Base-by-base conservation (phyloP, 23 tunicate genomes). In the Phallusia fumigata region DNA sequence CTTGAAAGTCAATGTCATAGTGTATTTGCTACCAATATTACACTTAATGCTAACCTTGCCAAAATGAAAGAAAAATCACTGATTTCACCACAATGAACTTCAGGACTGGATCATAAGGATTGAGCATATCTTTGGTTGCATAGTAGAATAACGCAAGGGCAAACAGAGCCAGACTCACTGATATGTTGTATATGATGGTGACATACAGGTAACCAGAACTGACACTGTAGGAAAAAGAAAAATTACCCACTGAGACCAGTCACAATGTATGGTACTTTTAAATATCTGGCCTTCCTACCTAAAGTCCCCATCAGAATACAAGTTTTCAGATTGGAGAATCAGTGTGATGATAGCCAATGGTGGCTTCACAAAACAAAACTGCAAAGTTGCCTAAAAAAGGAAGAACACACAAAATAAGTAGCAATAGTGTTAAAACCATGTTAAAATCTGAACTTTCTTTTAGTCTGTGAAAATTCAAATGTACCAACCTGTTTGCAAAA, bases 31-130 rank as follows among this genome's bases (percentile, higher is more conserved):
- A 10, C 8, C 3, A 58, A 58, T 6, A 40, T 5, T 40, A 58
- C 15, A 58, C 1, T 24, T 58, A 13, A 30, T 22, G 13, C 88
- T 84, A 32, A 92, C 97, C 99, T 95, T 95, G 99, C 99, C 99
- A 95, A 49, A 95, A 95, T 0, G 99, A 95, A 65, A 95, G 96
- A 40, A 95, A 95, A 90, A 95, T 95, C 28, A 95, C 99, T 19
- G 99, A 90, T 64, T 95, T 95, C 84, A 95, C 99, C 32, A 88
- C 85, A 52, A 90, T 77, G 88, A 95, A 95, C 85, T 95, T 95
- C 31, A 95, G 89, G 8, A 95, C 95, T 18, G 99, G 99, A 72
- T 95, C 99, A 81, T 76, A 95, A 15, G 99, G 99, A 8, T 78
- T 65, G 73, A 95, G 87, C 33, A 95, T 84, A 33, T 95, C 96